Conservation (phyloP, 2,888 invertebrate species). For the Panopea generosa region DNA sequence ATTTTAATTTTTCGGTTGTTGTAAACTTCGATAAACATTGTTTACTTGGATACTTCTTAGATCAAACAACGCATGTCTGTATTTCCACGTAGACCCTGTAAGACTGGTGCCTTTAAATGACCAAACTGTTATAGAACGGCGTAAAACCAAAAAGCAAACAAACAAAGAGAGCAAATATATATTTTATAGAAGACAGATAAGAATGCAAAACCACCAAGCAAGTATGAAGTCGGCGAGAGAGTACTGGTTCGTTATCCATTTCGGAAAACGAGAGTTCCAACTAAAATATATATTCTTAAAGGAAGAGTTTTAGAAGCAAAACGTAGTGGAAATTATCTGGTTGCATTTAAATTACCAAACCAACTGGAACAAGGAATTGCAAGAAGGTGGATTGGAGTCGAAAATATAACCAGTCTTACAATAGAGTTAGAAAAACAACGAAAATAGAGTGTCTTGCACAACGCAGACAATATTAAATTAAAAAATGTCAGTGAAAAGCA, state of each 20-base stretch:
- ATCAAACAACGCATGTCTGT: too few species aligned
- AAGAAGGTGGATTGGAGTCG: slow-evolving; percentile 16
- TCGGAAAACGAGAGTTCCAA: slow-evolving; percentile 21
- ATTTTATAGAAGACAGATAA: slow-evolving; percentile 2
- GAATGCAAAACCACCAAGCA: slow-evolving; percentile 12
- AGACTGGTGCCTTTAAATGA: too few species aligned
- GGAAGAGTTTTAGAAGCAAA: slow-evolving; percentile 8
- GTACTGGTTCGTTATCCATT: slow-evolving; percentile 13
- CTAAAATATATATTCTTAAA: slow-evolving; percentile 10
- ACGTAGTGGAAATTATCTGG: slow-evolving; percentile 2
- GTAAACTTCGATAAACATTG: too few species aligned
- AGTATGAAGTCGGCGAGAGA: slow-evolving; percentile 18
- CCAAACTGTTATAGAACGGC: too few species aligned
- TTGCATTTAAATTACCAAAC: slow-evolving; percentile 10
- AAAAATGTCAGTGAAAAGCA: too few species aligned
- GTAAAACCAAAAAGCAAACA: too few species aligned
- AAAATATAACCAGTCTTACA: slow-evolving; percentile 19
- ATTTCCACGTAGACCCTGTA: too few species aligned
- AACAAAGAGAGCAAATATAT: slow-evolving; percentile 17
- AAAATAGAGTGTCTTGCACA: not conserved
- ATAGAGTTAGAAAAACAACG: slow-evolving; percentile 9
- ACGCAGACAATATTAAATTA: not conserved
- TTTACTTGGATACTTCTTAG: too few species aligned
- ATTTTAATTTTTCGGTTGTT: too few species aligned
- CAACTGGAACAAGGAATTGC: not conserved